phyloP scores from a whole-genome alignment of 2,797 vertebrate genomes.

The Florisuga fusca region DNA sequence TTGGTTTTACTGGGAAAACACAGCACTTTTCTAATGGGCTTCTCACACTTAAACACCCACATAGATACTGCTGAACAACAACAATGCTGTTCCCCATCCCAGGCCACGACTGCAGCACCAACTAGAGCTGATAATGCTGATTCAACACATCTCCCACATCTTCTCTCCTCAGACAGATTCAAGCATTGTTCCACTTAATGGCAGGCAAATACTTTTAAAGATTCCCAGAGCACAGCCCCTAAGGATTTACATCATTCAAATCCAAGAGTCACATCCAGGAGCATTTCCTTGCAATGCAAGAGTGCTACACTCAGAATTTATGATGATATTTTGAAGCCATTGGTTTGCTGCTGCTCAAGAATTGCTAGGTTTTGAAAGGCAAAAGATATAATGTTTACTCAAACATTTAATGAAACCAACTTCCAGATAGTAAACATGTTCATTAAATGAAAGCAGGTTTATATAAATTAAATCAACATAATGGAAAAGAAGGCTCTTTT shows the following conservation, averaged over 20 bases:
- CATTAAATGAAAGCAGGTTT: neutral
- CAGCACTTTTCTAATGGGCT: neutral
- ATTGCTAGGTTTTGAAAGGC: neutral
- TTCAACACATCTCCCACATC: neutral
- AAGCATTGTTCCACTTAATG: neutral
- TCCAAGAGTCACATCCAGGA: accelerated
- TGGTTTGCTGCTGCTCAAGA: neutral
- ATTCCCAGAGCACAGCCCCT: neutral
- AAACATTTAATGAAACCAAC: neutral
- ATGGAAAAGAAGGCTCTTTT: neutral
- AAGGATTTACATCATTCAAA: accelerated
- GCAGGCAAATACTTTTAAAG: neutral
- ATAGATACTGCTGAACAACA: constrained; percentile 3
- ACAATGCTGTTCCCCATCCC: neutral
- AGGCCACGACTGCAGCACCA: neutral
- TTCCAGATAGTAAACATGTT: neutral
- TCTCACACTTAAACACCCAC: neutral
- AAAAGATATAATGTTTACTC: neutral
- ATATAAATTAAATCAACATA: neutral
- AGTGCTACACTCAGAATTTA: neutral
- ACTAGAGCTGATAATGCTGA: neutral
- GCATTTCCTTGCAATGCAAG: accelerated
- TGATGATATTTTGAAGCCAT: neutral
- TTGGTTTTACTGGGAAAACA: neutral
- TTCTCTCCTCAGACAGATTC: neutral